Conservation (phyloP, 2,797 vertebrate genomes). For the Distichodus sexfasciatus region DNA sequence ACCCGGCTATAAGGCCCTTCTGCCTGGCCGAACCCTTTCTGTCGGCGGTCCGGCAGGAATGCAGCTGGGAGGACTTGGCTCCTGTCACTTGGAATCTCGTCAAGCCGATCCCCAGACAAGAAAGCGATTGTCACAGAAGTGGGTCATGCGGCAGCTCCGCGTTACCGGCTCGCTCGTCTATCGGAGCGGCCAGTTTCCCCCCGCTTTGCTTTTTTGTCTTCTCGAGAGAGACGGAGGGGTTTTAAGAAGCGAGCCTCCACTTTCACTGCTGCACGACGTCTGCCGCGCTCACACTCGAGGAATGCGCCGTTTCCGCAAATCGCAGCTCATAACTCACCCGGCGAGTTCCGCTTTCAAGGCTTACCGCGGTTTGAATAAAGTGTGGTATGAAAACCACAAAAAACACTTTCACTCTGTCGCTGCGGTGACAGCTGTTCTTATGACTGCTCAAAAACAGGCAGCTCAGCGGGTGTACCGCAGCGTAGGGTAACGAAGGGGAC, state of each 20-base stretch:
- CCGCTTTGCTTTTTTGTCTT: no score
- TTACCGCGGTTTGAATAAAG: no score
- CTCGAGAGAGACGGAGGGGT: no score
- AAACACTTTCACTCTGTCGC: no score
- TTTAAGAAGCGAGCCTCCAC: no score
- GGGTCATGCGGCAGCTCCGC: conserved; percentile 79
- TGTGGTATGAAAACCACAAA: no score
- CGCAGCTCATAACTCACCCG: background rate
- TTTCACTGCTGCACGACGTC: conserved; percentile 31
- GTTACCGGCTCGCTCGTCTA: conserved; percentile 10
- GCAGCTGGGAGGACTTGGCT: conserved; percentile 76
- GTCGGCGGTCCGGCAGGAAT: conserved; percentile 72
- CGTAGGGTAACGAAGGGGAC: no score
- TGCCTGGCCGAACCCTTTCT: conserved; percentile 80
- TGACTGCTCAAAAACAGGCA: no score
- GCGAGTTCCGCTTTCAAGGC: no score
- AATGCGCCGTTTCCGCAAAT: conserved; percentile 10
- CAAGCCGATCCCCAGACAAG: conserved; percentile 82
- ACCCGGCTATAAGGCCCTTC: conserved; percentile 73
- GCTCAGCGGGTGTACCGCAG: no score
- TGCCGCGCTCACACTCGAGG: background rate
- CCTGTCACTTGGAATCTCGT: conserved; percentile 81
- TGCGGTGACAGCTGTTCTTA: no score
- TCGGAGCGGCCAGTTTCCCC: background rate
- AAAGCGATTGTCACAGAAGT: conserved; percentile 86